Conservation (phyloP, 2,113 vertebrate species). For the Paratilapia polleni region DNA sequence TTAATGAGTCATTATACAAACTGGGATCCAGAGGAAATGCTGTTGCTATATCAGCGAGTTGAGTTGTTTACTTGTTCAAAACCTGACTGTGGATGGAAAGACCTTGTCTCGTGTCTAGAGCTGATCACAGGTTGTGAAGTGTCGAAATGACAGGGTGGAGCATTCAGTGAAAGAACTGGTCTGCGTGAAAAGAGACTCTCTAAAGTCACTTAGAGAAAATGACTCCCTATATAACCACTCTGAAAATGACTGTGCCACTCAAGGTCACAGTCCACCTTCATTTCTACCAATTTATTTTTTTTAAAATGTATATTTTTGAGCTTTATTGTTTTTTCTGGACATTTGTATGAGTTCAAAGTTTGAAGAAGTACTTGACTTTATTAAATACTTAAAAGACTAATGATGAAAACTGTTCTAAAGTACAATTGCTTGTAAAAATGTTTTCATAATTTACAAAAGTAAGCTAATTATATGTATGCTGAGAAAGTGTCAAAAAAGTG, state of each 20-base stretch:
- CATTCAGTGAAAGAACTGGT: conserved; percentile 34
- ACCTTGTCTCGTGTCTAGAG: conserved; percentile 43
- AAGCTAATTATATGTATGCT: background rate
- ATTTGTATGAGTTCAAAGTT: background rate
- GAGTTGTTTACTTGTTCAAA: conserved; percentile 50
- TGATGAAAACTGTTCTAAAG: background rate
- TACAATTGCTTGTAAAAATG: background rate
- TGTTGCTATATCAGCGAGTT: conserved; percentile 4
- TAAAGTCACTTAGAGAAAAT: conserved; percentile 60
- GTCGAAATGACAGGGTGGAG: conserved; percentile 66
- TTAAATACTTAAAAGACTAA: background rate
- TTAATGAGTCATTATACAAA: conserved; percentile 22
- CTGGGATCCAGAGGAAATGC: background rate
- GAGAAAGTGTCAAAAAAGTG: background rate
- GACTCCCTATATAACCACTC: conserved; percentile 20
- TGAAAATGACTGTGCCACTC: conserved; percentile 36
- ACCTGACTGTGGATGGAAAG: conserved; percentile 45
- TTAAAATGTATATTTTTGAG: conserved; percentile 3
- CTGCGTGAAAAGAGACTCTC: conserved; percentile 46
- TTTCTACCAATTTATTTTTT: background rate
- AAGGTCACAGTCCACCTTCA: conserved; percentile 28
- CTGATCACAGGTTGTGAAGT: conserved; percentile 64
- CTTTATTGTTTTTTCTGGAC: background rate
- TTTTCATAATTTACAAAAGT: background rate
- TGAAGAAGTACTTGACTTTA: background rate